These are phyloP conservation scores for Motacilla alba DNA, from an alignment of 2,113 vertebrate genomes.

Conservation along the genomic window DNA sequence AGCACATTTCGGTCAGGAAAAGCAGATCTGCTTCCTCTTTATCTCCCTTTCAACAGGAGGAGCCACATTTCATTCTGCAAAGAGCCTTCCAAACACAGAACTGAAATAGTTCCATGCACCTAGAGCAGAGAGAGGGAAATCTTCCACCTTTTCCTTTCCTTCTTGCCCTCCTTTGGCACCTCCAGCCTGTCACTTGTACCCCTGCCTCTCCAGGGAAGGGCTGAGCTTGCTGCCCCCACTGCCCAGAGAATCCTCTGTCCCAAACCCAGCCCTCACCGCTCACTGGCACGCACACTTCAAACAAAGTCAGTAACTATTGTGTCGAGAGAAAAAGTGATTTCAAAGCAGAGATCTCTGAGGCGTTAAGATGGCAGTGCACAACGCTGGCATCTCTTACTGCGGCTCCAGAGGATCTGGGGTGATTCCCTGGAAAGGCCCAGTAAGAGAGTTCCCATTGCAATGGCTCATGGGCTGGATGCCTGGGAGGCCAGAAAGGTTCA, in stretches of 20 bases:
- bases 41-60: background rate
- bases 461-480: constrained; percentile 45
- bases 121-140: background rate
- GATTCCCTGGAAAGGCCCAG: background rate
- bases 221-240: background rate
- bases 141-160: background rate
- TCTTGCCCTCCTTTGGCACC: background rate
- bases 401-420: background rate
- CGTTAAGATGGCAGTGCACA: background rate
- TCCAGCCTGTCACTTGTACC: background rate
- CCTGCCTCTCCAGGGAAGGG: background rate
- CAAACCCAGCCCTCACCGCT: background rate
- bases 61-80: background rate
- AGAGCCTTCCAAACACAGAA: background rate
- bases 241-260: background rate
- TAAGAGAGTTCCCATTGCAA: constrained; percentile 35
- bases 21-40: background rate
- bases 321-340: background rate
- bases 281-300: background rate
- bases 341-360: background rate
- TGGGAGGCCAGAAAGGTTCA: background rate
- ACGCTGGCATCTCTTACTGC: constrained; percentile 49
- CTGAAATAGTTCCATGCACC: background rate
- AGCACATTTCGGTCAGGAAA: background rate
- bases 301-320: background rate